A percentile compares a stretch with the other conserved stretches of the same genome.
These are phyloP conservation scores for Coendou prehensilis DNA, from an alignment of 2,797 vertebrate genomes.

Conservation along the genomic window DNA sequence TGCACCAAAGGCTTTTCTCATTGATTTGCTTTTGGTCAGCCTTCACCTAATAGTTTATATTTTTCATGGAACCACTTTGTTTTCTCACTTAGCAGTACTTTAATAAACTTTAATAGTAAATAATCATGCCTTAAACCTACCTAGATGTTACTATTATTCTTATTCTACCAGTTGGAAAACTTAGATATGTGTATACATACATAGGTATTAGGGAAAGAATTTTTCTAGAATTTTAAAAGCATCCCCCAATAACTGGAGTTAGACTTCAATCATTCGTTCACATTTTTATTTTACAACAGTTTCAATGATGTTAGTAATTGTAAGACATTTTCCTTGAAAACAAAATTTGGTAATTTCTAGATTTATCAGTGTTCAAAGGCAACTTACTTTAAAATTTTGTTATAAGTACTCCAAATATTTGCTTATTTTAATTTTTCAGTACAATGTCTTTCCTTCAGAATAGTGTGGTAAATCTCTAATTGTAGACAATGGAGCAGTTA, in stretches of 20 bases:
- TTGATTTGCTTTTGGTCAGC: background rate
- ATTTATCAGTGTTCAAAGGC: background rate
- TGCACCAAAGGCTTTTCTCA: background rate
- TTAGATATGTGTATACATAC: background rate
- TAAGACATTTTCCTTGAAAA: background rate
- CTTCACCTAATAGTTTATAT: background rate
- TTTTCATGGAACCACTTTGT: background rate
- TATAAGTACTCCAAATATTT: background rate
- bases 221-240: background rate
- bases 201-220: background rate
- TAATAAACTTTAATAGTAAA: background rate
- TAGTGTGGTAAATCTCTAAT: background rate
- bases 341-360: background rate
- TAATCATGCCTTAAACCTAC: background rate
- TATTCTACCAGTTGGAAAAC: constrained; percentile 8
- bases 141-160: background rate
- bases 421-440: background rate
- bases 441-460: background rate
- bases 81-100: background rate
- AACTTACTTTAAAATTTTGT: background rate
- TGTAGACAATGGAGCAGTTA: background rate
- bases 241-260: background rate
- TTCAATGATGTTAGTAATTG: background rate
- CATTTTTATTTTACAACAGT: constrained; percentile 10
- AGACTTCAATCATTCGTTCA: background rate